Evolutionary conservation across 2,113 vertebrate genomes (phyloP), one percentile per base, ranked within the genome.

Genomic region (Trinectes maculatus): DNA sequence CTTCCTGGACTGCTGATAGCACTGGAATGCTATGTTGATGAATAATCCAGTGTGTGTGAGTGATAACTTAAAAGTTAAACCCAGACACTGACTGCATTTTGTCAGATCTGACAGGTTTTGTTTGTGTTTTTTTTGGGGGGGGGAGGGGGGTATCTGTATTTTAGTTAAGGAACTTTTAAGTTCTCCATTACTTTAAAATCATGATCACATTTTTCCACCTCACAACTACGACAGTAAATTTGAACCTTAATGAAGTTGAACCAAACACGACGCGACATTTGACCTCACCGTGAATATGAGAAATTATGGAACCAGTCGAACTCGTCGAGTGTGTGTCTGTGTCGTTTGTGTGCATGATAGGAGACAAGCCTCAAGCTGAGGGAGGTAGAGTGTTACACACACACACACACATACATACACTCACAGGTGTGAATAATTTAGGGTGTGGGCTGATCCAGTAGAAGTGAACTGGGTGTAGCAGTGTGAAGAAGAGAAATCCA

Each of bases 351-450:
- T 26, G 16, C 11, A 1, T 34, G n/a, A 11, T 54, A 24, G 16
- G 28, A 43, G 36, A 13, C 68, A 29, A 4, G 71, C 58, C 54
- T 60, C 18, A 18, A 54, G 79, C 36, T 18, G 25, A 54, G 48
- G 49, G 13, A 36, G 47, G 55, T 43, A 47, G 46, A 28, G 6
- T 24, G 3, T 21, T 31, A 29, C 52, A 44, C 39, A 52, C 48
- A 37, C 10, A 34, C 24, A 0, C 60, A 42, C 29, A 46, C 44
- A 24, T 42, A 37, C 47, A 43, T 31, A 69, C n/a, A 47, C 43
- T 39, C 6, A 25, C 25, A 0, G 5, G 25, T 43, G 34, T 87
- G 59, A 85, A 89, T 84, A 80, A 87, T 89, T 85, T n/a, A 88
- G 56, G 72, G 76, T 46, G 78, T 80, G 42, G 75, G 28, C 67